Evolutionary conservation across 1,140 invertebrate species (phyloP).

Genomic region (Argopecten irradians): DNA sequence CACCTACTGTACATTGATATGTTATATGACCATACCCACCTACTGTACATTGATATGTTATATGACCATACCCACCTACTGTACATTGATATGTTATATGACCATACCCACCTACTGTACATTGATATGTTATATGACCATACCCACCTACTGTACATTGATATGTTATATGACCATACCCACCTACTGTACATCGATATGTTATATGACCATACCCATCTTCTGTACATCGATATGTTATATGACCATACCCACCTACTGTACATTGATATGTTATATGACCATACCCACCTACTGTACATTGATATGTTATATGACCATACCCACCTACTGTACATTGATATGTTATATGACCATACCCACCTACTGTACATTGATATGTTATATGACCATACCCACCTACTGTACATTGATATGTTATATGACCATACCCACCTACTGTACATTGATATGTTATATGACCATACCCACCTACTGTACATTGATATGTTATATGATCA

Average conservation of each 20-base stretch:
- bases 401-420: conserved; percentile 86
- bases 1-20: conserved; percentile 84
- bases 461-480: conserved; percentile 71
- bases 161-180: conserved; percentile 84
- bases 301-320: conserved; percentile 90
- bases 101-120: conserved; percentile 71
- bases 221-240: conserved; percentile 86
- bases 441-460: conserved; percentile 88
- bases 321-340: conserved; percentile 79
- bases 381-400: conserved; percentile 77
- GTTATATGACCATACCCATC: conserved; percentile 77
- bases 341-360: conserved; percentile 84
- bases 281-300: conserved; percentile 71
- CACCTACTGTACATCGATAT: conserved; percentile 84
- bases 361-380: conserved; percentile 84
- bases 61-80: conserved; percentile 69
- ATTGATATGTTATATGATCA: conserved; percentile 90
- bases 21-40: conserved; percentile 77
- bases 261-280: conserved; percentile 88
- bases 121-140: conserved; percentile 90
- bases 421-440: conserved; percentile 69
- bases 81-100: conserved; percentile 88
- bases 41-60: conserved; percentile 86
- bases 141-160: conserved; percentile 79
- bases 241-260: conserved; percentile 69